Evolutionary conservation across 2,888 invertebrate species (phyloP).

Genomic region (Petrolisthes cinctipes): DNA sequence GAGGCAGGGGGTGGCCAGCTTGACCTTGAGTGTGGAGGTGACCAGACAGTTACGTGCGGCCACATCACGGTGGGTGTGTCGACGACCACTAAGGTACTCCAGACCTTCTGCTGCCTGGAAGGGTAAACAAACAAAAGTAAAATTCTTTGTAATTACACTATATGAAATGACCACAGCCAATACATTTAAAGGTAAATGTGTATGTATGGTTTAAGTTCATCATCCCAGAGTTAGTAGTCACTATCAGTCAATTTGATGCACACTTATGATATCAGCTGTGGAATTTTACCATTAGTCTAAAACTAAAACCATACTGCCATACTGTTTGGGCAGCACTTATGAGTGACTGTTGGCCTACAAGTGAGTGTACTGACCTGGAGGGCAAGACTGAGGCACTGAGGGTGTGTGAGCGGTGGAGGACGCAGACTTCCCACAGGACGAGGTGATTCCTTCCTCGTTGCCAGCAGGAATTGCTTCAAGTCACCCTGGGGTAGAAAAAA

Average conservation of each 20-base stretch:
- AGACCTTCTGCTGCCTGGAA: slow-evolving; percentile 77
- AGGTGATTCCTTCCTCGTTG: slow-evolving; percentile 74
- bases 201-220: too few species aligned
- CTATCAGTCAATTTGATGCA: too few species aligned
- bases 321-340: too few species aligned
- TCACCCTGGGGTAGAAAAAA: slow-evolving; percentile 79
- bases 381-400: slow-evolving; percentile 71
- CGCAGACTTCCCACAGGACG: slow-evolving; percentile 70
- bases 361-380: slow-evolving; percentile 74
- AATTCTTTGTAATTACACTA: not conserved
- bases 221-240: too few species aligned
- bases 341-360: too few species aligned
- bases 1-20: slow-evolving; percentile 84
- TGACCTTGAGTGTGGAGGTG: slow-evolving; percentile 82
- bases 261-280: too few species aligned
- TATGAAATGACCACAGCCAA: too few species aligned
- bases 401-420: slow-evolving; percentile 75
- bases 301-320: too few species aligned
- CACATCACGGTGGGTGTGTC: slow-evolving; percentile 90
- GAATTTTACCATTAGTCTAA: too few species aligned
- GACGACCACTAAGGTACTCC: slow-evolving; percentile 81
- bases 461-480: slow-evolving; percentile 79
- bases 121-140: not conserved
- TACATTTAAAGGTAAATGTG: too few species aligned
- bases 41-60: slow-evolving; percentile 93